These are phyloP conservation scores for Hormiphora californensis DNA, from an alignment of 37 sponge, comb jelly and placozoan genomes.

Conservation along the genomic window DNA sequence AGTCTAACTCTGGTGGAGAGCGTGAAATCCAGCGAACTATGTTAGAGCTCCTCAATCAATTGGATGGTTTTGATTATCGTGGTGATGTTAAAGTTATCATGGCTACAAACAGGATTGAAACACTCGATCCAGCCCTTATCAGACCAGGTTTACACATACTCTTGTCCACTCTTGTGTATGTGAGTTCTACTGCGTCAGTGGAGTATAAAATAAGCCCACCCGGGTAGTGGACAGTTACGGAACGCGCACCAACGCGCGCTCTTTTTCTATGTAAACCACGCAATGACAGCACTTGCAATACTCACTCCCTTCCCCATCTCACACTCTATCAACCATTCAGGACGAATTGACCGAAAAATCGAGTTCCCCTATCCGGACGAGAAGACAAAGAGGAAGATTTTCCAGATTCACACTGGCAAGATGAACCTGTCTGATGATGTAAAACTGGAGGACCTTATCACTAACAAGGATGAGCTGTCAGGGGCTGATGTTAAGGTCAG, in stretches of 20 bases:
- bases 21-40: conserved; percentile 96
- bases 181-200: too few relatives aligned
- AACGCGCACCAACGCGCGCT: too few relatives aligned
- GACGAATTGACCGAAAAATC: conserved; percentile 96
- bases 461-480: conserved; percentile 94
- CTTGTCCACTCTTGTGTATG: too few relatives aligned
- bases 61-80: conserved; percentile 96
- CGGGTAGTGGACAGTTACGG: too few relatives aligned
- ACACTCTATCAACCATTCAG: too few relatives aligned
- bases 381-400: conserved; percentile 87
- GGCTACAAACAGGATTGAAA: conserved; percentile 99
- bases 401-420: conserved; percentile 88
- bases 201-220: too few relatives aligned
- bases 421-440: conserved; percentile 92
- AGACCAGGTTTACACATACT: too few relatives aligned
- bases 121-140: conserved; percentile 96
- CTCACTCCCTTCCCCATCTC: too few relatives aligned
- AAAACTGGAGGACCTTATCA: conserved; percentile 90
- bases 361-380: conserved; percentile 99
- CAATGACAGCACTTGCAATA: too few relatives aligned
- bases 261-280: too few relatives aligned
- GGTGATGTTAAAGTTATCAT: conserved; percentile 99
- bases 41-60: conserved; percentile 93
- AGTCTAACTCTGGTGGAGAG: conserved; percentile 93
- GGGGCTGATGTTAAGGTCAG: conserved; percentile 97